Evolutionary conservation across 2,113 vertebrate genomes (phyloP), one percentile per base, ranked within the genome.

Genomic region (Phocoena sinus): DNA sequence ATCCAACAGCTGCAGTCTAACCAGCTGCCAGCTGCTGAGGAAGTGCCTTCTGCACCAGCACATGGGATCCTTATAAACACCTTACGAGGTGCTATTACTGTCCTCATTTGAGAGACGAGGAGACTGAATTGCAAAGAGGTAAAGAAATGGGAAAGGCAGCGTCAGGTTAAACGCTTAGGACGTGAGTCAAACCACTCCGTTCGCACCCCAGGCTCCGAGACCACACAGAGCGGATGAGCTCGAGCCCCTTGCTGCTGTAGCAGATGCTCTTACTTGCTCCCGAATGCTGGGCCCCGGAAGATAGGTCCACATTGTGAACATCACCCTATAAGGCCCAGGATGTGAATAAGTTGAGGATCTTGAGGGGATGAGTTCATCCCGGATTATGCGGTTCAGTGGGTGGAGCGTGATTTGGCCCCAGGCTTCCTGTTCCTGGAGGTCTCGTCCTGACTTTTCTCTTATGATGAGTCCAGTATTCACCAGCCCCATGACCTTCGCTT

Each of bases 381-480:
- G 25, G 56, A 28, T 41, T 41, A 41, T 11, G 23, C 0, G 1
- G 56, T 26, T 63, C 56, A 6, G 8, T 2, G 23, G 13, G 23
- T 41, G 33, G 83, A 18, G 5, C 21, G 1, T 31, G 1, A 15
- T 31, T 28, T 18, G 1, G 36, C 7, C 38, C 12, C 1, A 9
- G 26, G 56, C 56, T 10, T 6, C 56, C 5, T 4, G 56, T 36
- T 8, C 25, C n/a, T 41, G 79, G 47, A 38, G 14, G 56, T 18
- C 28, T 38, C 25, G 28, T 28, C 62, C 62, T 63, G 25, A 20
- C 5, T 26, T 20, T 9, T 31, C 36, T 23, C 33, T 0, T 13
- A 1, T 3, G 33, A 26, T 10, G 63, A 4, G 33, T 13, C 56
- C 38, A 1, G 18, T 0, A 6, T 2, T 2, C 2, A 15, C 10